Percentiles rank a stretch among this genome's conserved stretches.
These are phyloP conservation scores for Neostethus bicornis DNA, from an alignment of 2,797 vertebrate genomes.

Conservation along the genomic window DNA sequence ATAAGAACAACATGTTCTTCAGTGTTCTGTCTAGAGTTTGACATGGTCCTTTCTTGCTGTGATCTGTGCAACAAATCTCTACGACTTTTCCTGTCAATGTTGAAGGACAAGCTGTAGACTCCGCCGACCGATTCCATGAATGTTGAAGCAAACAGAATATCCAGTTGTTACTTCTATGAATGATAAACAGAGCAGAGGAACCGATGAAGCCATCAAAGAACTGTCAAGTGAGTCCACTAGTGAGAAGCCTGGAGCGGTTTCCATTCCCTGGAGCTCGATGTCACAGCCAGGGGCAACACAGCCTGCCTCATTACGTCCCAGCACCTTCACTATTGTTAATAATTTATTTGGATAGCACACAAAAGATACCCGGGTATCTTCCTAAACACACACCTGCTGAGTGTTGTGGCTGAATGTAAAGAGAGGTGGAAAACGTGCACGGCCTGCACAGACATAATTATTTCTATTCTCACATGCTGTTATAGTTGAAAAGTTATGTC, in stretches of 20 bases:
- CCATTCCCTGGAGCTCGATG: conserved; percentile 23
- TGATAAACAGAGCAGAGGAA: conserved; percentile 31
- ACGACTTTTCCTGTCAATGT: conserved; percentile 37
- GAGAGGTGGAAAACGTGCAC: conserved; percentile 2
- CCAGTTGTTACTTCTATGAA: conserved; percentile 49
- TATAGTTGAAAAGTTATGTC: conserved; percentile 5
- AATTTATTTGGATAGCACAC: conserved; percentile 35
- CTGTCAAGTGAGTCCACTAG: conserved; percentile 42
- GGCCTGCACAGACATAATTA: background rate
- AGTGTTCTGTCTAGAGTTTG: conserved; percentile 11
- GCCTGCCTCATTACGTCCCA: conserved; percentile 40
- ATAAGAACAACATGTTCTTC: conserved; percentile 36
- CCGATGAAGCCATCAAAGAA: conserved; percentile 52
- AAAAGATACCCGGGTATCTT: background rate
- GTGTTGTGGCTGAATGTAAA: background rate
- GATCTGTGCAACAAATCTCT: conserved; percentile 28
- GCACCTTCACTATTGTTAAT: conserved; percentile 36
- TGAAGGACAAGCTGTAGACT: conserved; percentile 40
- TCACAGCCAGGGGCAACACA: conserved; percentile 40
- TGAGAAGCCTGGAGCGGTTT: conserved; percentile 21
- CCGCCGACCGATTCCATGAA: conserved; percentile 30
- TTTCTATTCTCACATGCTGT: conserved; percentile 24
- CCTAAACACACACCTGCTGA: background rate
- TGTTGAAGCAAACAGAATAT: conserved; percentile 36
- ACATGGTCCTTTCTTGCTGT: conserved; percentile 26